Conservation (phyloP, 1,140 invertebrate genomes). For the Caenorhabditis briggsae region DNA sequence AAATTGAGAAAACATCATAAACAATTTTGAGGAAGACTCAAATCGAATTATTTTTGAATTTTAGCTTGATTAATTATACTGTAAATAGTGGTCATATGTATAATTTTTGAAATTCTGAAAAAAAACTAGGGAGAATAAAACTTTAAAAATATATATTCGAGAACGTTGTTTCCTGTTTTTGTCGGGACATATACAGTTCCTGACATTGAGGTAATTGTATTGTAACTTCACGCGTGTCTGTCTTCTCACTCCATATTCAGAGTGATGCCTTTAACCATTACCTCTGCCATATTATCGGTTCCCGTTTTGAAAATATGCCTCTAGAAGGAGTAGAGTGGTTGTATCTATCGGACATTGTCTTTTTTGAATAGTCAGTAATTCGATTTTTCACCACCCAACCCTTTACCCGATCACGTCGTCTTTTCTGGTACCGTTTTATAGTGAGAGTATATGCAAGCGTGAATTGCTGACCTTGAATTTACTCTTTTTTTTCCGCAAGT, state of each 20-base stretch:
- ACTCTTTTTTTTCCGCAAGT: slow-evolving; percentile 50
- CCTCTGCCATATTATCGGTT: slow-evolving; percentile 53
- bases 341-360: slow-evolving; percentile 18
- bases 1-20: too few species aligned
- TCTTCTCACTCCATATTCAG: slow-evolving; percentile 9
- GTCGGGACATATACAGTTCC: not conserved
- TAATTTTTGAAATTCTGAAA: not conserved
- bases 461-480: slow-evolving; percentile 49
- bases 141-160: not conserved
- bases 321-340: slow-evolving; percentile 13
- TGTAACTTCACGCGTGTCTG: slow-evolving; percentile 43
- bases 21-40: too few species aligned
- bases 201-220: slow-evolving; percentile 39
- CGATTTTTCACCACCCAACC: not conserved
- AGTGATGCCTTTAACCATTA: slow-evolving; percentile 10
- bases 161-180: slow-evolving; percentile 31
- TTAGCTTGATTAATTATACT: too few species aligned
- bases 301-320: slow-evolving; percentile 48
- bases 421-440: slow-evolving; percentile 28
- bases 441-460: slow-evolving; percentile 41
- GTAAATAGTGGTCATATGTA: too few species aligned
- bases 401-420: slow-evolving; percentile 7
- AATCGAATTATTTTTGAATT: too few species aligned
- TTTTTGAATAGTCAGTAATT: slow-evolving; percentile 30
- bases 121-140: not conserved